These are phyloP conservation scores for Cromileptes altivelis DNA, from an alignment of 2,113 vertebrate genomes.

Conservation along the genomic window DNA sequence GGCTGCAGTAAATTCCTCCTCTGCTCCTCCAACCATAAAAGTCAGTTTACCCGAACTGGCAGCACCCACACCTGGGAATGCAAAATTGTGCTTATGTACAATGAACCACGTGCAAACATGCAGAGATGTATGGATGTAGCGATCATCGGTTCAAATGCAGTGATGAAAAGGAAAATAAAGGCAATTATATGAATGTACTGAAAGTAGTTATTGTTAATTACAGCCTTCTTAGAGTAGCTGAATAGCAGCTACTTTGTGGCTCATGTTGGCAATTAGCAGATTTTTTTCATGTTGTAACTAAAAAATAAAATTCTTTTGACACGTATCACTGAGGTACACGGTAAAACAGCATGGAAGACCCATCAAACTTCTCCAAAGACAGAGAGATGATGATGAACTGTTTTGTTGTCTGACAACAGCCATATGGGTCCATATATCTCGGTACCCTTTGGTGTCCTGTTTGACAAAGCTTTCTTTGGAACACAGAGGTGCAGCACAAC, in stretches of 20 bases:
- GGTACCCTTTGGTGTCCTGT: background rate
- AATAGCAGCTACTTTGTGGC: constrained; percentile 1
- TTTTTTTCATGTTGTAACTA: background rate
- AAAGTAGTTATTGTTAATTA: background rate
- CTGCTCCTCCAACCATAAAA: constrained; percentile 97
- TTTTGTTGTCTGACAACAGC: background rate
- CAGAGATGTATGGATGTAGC: background rate
- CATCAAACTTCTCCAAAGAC: background rate
- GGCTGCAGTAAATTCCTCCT: constrained; percentile 95
- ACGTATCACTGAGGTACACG: background rate
- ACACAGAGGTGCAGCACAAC: background rate
- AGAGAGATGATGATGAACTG: background rate
- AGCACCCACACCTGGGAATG: constrained; percentile 92
- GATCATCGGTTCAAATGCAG: background rate
- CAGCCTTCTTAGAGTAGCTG: background rate
- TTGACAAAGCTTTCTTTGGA: background rate
- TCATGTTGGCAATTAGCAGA: background rate
- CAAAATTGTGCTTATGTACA: constrained; percentile 32
- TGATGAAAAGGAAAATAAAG: background rate
- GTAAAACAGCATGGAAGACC: background rate
- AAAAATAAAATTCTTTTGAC: background rate
- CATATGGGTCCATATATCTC: background rate
- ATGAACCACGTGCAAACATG: background rate
- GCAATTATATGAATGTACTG: background rate
- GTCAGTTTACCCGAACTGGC: constrained; percentile 96